Base-by-base conservation (phyloP, 2,113 vertebrate genomes). In the Heloderma charlesbogerti region DNA sequence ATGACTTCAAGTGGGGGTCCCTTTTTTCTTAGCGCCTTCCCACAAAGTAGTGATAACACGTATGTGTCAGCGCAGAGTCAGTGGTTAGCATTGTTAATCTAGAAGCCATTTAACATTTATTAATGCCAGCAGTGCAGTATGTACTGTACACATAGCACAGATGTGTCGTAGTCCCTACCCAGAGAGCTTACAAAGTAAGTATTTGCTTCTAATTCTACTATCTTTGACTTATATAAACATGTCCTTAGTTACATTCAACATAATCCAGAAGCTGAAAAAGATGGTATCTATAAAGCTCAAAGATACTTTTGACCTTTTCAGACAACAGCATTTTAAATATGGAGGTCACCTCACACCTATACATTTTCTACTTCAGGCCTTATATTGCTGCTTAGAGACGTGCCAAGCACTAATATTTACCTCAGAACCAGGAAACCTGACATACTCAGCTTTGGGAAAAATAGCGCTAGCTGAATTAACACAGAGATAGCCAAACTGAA, bases 321-420 rank as follows among this genome's bases (percentile, higher is more conserved):
- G 78, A n/a, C 13, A 81, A 81, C 12, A 84, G 15, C 31, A 66
- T 83, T 82, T 86, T 60, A 81, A 91, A 87, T 75, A 48, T 78
- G 63, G 63, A 57, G 63, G 25, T 80, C 43, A 88, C 86, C 77
- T 95, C 86, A 84, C 92, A 81, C 0, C 0, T 86, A 92, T 84
- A 74, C 27, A 66, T 91, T 94, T 93, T 91, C 83, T 34, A 77
- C 54, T 94, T 95, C 86, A 87, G 94, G 93, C 91, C 77, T 94
- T 75, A 86, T 85, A 74, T 86, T 88, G 79, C 88, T 95, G 91
- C 94, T 94, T 93, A 91, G 89, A 94, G 88, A 93, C 84, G 75
- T 82, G 91, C 88, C 91, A 92, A 90, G 94, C 69, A 79, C 90
- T 96, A 96, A 95, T 96, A 96, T 97, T 97, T 96, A 94, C 95